A percentile compares a stretch with the other conserved stretches of the same genome.
phyloP scores from a whole-genome alignment of 2,888 invertebrate genomes.

The Palloptera scutellata region DNA sequence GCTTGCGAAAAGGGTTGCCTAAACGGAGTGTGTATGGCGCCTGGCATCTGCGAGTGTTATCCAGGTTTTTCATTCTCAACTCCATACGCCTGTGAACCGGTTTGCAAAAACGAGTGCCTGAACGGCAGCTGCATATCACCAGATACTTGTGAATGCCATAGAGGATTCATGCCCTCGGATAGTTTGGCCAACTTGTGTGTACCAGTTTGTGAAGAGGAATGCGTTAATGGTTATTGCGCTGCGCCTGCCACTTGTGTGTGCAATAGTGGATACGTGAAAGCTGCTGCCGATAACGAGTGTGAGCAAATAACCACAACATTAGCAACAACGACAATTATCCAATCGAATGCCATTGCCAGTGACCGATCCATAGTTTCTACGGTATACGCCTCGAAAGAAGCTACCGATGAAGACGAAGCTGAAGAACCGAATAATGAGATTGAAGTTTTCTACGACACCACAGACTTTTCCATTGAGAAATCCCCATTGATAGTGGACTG shows the following conservation, averaged over 20 bases:
- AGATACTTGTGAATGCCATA: conserved; percentile 32
- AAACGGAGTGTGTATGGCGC: conserved; percentile 50
- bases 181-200: conserved; percentile 13
- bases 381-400: not conserved
- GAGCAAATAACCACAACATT: conserved; percentile 29
- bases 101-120: conserved; percentile 27
- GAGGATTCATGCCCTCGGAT: conserved; percentile 35
- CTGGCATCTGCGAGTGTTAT: conserved; percentile 53
- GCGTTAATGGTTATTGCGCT: conserved; percentile 73
- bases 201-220: conserved; percentile 64
- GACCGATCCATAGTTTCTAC: not conserved
- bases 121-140: conserved; percentile 38
- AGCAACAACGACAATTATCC: not conserved
- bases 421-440: not conserved
- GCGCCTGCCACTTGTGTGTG: conserved; percentile 76
- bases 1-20: conserved; percentile 38
- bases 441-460: not conserved
- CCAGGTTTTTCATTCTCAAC: conserved; percentile 44
- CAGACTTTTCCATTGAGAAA: not conserved
- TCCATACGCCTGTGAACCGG: conserved; percentile 30
- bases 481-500: not conserved
- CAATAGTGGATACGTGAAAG: conserved; percentile 67
- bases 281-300: conserved; percentile 28
- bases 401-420: conserved; percentile 7
- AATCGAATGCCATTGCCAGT: not conserved